Percentiles rank a stretch among this genome's conserved stretches.
Evolutionary conservation across 1,140 invertebrate species (phyloP).

Genomic region (Habropoda laboriosa): DNA sequence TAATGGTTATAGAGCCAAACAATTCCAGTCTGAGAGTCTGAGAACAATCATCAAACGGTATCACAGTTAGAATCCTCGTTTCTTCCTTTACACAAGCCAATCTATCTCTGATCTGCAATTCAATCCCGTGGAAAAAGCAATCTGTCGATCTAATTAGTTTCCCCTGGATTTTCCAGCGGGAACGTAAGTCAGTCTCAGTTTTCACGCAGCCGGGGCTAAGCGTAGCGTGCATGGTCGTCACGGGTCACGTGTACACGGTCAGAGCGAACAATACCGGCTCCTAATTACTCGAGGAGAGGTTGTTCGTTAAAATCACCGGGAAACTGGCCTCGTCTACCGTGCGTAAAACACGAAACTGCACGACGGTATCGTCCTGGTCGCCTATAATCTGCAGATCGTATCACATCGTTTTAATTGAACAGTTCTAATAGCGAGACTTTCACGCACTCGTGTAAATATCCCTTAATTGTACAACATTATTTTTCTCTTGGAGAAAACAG

Average conservation of each 20-base stretch:
- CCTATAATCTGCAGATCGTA: too few relatives aligned
- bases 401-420: too few relatives aligned
- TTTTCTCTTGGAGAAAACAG: too few relatives aligned
- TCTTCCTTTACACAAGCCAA: neutral
- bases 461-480: too few relatives aligned
- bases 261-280: conserved; percentile 50
- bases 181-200: conserved; percentile 10
- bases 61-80: neutral
- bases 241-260: conserved; percentile 55
- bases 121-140: neutral
- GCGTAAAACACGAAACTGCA: too few relatives aligned
- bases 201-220: conserved; percentile 4
- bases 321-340: neutral
- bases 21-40: too few relatives aligned
- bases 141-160: conserved; percentile 33
- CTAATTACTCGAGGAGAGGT: conserved; percentile 50
- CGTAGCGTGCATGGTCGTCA: conserved; percentile 41
- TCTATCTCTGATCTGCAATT: neutral
- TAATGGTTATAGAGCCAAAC: too few relatives aligned
- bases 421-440: too few relatives aligned
- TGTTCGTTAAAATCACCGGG: conserved; percentile 53
- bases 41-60: neutral
- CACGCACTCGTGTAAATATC: too few relatives aligned
- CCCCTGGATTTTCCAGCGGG: conserved; percentile 16
- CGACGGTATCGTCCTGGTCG: too few relatives aligned